Conservation (phyloP, 2,888 invertebrate species). For the Stenchaetothrips biformis region DNA sequence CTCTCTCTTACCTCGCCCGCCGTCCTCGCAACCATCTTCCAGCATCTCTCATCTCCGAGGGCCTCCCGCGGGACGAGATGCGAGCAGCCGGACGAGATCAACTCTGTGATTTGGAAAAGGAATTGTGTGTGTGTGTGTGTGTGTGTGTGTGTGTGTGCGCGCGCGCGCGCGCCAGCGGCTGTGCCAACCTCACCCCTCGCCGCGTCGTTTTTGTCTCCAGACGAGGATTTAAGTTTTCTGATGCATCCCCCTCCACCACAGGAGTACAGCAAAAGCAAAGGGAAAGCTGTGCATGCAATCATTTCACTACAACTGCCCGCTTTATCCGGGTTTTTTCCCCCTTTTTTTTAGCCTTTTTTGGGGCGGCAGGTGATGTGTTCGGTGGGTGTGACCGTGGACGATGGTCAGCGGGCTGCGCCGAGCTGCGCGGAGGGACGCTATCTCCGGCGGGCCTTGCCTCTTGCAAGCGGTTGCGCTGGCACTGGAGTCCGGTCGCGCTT, state of each 20-base stretch:
- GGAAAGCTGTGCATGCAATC: too few relatives aligned
- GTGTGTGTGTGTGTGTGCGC: not conserved
- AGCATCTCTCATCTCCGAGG: not conserved
- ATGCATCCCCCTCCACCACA: not conserved
- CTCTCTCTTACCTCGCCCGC: not conserved
- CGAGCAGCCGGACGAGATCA: constrained; percentile 16
- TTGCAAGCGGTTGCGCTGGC: not conserved
- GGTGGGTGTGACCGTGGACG: too few relatives aligned
- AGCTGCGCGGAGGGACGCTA: too few relatives aligned
- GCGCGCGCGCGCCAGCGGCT: not conserved
- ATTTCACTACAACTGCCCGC: too few relatives aligned
- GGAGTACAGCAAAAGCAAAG: too few relatives aligned
- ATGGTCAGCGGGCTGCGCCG: too few relatives aligned
- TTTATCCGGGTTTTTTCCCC: too few relatives aligned
- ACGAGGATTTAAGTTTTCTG: constrained; percentile 2
- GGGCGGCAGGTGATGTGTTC: too few relatives aligned
- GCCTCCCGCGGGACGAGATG: not conserved
- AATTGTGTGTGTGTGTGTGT: not conserved
- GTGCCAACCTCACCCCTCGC: not conserved
- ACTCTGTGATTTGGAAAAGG: constrained; percentile 4
- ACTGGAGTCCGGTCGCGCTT: not conserved
- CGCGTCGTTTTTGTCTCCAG: not conserved
- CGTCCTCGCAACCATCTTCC: not conserved
- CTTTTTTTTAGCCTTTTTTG: not conserved
- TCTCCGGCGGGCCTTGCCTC: not conserved